These are phyloP conservation scores for Lepidurus arcticus DNA, from an alignment of 1,140 invertebrate species.

Conservation along the genomic window DNA sequence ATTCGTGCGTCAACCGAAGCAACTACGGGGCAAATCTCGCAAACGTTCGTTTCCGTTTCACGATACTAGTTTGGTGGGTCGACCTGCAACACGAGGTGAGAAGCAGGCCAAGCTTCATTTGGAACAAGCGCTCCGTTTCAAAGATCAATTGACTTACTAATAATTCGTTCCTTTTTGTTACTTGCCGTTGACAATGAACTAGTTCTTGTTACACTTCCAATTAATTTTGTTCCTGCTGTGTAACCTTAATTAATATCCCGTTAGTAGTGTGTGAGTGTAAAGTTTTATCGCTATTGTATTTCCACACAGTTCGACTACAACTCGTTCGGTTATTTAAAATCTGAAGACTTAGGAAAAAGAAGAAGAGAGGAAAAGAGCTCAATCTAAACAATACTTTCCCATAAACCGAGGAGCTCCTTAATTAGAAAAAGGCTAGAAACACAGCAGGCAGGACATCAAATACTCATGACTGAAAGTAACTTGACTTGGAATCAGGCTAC, in stretches of 20 bases:
- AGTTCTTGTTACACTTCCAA: background rate
- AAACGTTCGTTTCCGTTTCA: background rate
- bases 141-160: background rate
- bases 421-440: background rate
- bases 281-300: background rate
- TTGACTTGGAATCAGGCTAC: background rate
- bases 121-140: background rate
- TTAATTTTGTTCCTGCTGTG: background rate
- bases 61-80: background rate
- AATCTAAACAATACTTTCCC: background rate
- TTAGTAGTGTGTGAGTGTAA: background rate
- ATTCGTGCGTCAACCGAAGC: background rate
- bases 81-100: background rate
- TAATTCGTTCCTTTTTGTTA: background rate
- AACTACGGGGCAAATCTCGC: background rate
- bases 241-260: background rate
- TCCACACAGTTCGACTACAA: background rate
- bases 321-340: slow-evolving; percentile 2
- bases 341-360: background rate
- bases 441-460: background rate
- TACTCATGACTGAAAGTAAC: background rate
- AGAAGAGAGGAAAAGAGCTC: background rate
- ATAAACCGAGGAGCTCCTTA: background rate
- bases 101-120: background rate
- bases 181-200: background rate